phyloP scores from a whole-genome alignment of 2,888 invertebrate genomes.

The Agrypnus murinus region DNA sequence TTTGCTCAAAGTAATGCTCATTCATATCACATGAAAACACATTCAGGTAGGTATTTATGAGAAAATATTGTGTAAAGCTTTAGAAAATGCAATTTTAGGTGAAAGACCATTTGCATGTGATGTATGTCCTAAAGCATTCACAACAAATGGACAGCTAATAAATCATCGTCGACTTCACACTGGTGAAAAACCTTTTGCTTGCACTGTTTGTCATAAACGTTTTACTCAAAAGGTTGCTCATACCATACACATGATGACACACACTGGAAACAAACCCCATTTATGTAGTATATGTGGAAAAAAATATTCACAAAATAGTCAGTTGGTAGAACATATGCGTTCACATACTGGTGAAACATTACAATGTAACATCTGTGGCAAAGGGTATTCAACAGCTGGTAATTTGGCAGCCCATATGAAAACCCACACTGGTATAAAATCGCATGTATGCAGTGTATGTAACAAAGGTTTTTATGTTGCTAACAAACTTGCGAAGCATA shows the following conservation, averaged over 20 bases:
- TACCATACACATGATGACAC: constrained; percentile 60
- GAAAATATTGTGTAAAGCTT: not conserved
- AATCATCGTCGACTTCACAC: constrained; percentile 60
- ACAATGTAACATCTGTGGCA: constrained; percentile 59
- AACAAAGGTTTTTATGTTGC: constrained; percentile 61
- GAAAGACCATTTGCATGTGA: constrained; percentile 57
- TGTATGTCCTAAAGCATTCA: constrained; percentile 56
- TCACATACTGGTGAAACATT: constrained; percentile 63
- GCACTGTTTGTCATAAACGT: constrained; percentile 64
- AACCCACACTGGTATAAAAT: constrained; percentile 60
- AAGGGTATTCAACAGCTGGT: constrained; percentile 58
- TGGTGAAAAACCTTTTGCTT: constrained; percentile 65
- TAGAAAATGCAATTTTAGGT: constrained; percentile 38
- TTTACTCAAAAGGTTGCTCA: constrained; percentile 62
- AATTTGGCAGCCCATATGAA: constrained; percentile 63
- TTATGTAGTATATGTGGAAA: constrained; percentile 61
- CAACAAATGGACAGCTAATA: constrained; percentile 59
- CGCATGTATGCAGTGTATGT: constrained; percentile 61
- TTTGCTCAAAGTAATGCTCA: constrained; percentile 60
- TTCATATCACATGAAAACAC: constrained; percentile 59
- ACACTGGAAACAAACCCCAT: constrained; percentile 59
- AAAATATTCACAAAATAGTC: constrained; percentile 59
- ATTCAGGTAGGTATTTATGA: constrained; percentile 52
- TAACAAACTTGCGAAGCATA: constrained; percentile 64
- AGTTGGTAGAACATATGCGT: constrained; percentile 59